A percentile compares a stretch with the other conserved stretches of the same genome.
Evolutionary conservation across 2,113 vertebrate species (phyloP).

Genomic region (Halcyon malimbica): DNA sequence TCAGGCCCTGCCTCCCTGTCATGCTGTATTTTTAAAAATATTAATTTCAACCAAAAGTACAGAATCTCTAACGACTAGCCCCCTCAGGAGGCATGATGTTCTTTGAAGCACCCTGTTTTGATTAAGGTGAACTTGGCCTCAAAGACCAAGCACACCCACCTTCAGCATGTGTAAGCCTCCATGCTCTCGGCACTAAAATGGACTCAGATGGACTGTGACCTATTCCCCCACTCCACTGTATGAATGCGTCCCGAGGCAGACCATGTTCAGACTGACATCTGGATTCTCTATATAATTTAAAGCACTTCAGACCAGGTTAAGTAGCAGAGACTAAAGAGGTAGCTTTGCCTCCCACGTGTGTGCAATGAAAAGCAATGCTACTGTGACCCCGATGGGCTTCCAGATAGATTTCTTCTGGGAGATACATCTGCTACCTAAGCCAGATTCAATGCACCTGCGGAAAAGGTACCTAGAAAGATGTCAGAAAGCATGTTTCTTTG

Average conservation of each 20-base stretch:
- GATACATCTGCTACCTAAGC: background rate
- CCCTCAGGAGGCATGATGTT: background rate
- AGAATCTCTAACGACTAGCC: accelerated
- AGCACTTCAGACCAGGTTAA: background rate
- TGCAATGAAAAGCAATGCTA: background rate
- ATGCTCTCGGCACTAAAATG: accelerated
- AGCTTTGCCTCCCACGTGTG: background rate
- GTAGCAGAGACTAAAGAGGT: background rate
- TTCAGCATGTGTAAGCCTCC: accelerated
- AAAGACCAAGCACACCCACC: background rate
- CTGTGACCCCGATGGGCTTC: background rate
- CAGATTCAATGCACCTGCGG: background rate
- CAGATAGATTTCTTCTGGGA: background rate
- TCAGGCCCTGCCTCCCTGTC: background rate
- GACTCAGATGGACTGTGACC: background rate
- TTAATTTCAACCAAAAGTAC: background rate
- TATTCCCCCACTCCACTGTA: background rate
- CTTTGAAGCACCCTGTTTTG: background rate
- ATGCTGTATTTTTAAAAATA: background rate
- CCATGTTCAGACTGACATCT: background rate
- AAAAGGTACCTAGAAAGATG: background rate
- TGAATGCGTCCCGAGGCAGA: background rate
- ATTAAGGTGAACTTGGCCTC: background rate
- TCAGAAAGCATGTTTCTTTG: background rate
- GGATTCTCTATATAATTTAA: background rate